Evolutionary conservation across 2,888 invertebrate species (phyloP).

Genomic region (Diadegma fenestrale): DNA sequence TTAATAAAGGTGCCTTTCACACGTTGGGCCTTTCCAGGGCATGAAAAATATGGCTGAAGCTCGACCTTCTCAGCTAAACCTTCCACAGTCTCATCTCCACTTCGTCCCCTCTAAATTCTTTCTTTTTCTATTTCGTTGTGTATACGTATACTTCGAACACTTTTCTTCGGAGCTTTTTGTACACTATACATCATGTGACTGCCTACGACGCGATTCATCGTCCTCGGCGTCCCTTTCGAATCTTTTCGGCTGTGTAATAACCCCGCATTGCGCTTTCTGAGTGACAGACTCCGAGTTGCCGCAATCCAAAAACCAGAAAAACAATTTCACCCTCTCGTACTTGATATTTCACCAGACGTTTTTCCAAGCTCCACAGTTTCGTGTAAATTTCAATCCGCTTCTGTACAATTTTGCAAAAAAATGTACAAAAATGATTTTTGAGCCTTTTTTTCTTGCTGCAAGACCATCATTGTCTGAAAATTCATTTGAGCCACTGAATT

Average conservation of each 20-base stretch:
- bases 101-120: constrained; percentile 64
- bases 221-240: constrained; percentile 53
- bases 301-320: constrained; percentile 30
- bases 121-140: constrained; percentile 1
- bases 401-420: background rate
- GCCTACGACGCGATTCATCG: constrained; percentile 30
- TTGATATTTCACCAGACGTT: constrained; percentile 24
- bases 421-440: too few species aligned
- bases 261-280: constrained; percentile 40
- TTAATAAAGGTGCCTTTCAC: constrained; percentile 75
- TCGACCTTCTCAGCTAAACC: constrained; percentile 56
- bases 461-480: background rate
- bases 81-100: constrained; percentile 68
- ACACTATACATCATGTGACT: constrained; percentile 52
- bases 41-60: constrained; percentile 76
- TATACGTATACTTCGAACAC: constrained; percentile 37
- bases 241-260: constrained; percentile 48
- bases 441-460: too few species aligned
- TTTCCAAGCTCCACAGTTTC: background rate
- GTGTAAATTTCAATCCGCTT: background rate
- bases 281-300: constrained; percentile 27
- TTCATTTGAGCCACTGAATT: background rate
- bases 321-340: constrained; percentile 36
- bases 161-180: background rate
- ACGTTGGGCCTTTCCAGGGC: constrained; percentile 66